These are phyloP conservation scores for Polietes domitor DNA, from an alignment of 2,888 invertebrate species.

Conservation along the genomic window DNA sequence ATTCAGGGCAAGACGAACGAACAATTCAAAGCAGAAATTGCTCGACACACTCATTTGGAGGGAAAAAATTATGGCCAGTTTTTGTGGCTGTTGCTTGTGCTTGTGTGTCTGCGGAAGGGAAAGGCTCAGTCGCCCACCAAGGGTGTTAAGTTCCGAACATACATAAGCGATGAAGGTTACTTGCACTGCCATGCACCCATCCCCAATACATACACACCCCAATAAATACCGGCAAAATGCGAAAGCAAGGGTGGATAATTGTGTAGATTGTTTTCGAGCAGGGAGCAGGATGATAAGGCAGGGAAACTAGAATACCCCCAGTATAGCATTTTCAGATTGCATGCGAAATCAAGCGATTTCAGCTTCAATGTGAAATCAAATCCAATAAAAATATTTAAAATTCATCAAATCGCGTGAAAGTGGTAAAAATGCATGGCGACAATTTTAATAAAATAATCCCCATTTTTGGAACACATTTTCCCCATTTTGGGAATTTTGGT, in stretches of 20 bases:
- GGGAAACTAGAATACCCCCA: neutral
- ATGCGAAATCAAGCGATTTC: no score
- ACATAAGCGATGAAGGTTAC: conserved; percentile 50
- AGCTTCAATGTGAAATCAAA: no score
- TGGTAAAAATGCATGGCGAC: no score
- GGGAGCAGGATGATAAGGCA: neutral
- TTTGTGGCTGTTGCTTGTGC: neutral
- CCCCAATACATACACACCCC: neutral
- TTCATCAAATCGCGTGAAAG: no score
- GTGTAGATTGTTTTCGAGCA: neutral
- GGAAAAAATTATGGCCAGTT: conserved; percentile 1
- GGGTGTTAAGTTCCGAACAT: conserved; percentile 50
- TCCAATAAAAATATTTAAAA: no score
- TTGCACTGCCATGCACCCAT: neutral
- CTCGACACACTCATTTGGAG: conserved; percentile 25
- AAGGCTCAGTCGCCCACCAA: conserved; percentile 8
- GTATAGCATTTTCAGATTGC: no score
- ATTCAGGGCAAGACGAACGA: neutral
- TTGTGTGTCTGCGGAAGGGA: neutral
- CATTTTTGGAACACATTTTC: no score
- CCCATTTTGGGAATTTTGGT: no score
- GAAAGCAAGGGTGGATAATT: neutral
- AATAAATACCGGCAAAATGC: neutral
- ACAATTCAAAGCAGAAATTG: conserved; percentile 19
- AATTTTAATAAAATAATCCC: no score